Conservation (phyloP, 1,140 invertebrate genomes). For the Nephila pilipes region DNA sequence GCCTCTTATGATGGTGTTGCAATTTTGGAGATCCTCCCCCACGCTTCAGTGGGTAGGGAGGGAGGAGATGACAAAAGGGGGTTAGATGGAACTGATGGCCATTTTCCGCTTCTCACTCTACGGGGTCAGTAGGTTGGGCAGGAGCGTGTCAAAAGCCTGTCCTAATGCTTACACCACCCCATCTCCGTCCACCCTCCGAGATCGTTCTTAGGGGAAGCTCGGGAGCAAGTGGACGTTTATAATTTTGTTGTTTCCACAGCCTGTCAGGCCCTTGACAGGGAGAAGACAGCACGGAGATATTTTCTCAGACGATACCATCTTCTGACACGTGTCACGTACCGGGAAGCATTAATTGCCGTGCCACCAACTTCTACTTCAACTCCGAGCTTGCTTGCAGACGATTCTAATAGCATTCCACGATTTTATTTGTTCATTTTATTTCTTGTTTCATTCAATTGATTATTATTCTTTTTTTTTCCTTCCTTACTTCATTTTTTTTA, state of each 20-base stretch:
- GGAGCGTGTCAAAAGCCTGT: slow-evolving; percentile 66
- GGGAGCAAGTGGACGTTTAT: slow-evolving; percentile 72
- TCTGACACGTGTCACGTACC: slow-evolving; percentile 66
- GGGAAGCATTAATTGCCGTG: slow-evolving; percentile 70
- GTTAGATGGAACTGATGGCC: slow-evolving; percentile 59
- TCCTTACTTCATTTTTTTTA: neutral
- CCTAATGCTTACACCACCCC: slow-evolving; percentile 35
- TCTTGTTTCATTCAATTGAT: slow-evolving; percentile 33
- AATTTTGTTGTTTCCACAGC: slow-evolving; percentile 76
- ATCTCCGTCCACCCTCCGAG: neutral
- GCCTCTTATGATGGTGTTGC: slow-evolving; percentile 18
- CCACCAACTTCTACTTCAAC: slow-evolving; percentile 33
- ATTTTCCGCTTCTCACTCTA: slow-evolving; percentile 71
- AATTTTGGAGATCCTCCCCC: slow-evolving; percentile 61
- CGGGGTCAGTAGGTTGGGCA: slow-evolving; percentile 71
- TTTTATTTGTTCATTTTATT: slow-evolving; percentile 34
- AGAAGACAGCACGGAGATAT: slow-evolving; percentile 58
- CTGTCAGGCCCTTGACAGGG: slow-evolving; percentile 65
- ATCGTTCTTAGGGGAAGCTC: slow-evolving; percentile 21
- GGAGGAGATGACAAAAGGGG: slow-evolving; percentile 2
- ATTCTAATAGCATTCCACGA: slow-evolving; percentile 49
- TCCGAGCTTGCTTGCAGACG: slow-evolving; percentile 8
- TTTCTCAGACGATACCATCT: slow-evolving; percentile 51
- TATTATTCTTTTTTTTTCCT: slow-evolving; percentile 26
- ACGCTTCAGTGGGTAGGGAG: neutral